phyloP scores from a whole-genome alignment of 1,140 invertebrate species.

The Coboldia fuscipes region DNA sequence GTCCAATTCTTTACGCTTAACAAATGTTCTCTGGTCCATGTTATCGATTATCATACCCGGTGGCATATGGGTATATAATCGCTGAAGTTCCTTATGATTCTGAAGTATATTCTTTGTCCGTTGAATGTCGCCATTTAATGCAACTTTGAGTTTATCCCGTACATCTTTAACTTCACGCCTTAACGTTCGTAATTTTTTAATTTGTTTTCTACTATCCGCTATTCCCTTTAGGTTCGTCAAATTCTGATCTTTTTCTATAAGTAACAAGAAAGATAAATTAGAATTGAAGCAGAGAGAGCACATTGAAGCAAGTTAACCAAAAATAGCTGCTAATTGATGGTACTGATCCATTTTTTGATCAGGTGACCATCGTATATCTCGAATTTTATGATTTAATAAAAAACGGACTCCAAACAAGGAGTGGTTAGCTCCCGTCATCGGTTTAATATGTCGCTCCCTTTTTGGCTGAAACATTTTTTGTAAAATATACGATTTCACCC shows the following conservation, averaged over 20 bases:
- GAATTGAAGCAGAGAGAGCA: no score
- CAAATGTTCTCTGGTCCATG: conserved; percentile 18
- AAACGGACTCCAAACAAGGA: conserved; percentile 14
- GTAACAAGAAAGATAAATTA: no score
- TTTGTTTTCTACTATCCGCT: no score
- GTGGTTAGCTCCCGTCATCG: no score
- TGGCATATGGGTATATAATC: conserved; percentile 17
- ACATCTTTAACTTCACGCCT: conserved; percentile 16
- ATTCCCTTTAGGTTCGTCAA: no score
- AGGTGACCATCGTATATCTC: conserved; percentile 15
- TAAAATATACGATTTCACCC: no score
- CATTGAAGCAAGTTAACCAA: no score
- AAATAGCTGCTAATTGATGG: conserved; percentile 12
- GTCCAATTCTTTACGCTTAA: conserved; percentile 16
- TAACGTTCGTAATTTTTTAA: no score
- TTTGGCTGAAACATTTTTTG: no score
- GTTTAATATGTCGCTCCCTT: no score
- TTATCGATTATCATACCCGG: conserved; percentile 15
- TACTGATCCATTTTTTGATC: conserved; percentile 14
- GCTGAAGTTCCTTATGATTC: conserved; percentile 15
- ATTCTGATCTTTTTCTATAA: no score
- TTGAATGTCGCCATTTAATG: conserved; percentile 11
- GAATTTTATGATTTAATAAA: conserved; percentile 14
- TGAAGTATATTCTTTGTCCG: conserved; percentile 11
- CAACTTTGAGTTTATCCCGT: conserved; percentile 12